phyloP scores from a whole-genome alignment of 2,113 vertebrate genomes.

The Blennius ocellaris region DNA sequence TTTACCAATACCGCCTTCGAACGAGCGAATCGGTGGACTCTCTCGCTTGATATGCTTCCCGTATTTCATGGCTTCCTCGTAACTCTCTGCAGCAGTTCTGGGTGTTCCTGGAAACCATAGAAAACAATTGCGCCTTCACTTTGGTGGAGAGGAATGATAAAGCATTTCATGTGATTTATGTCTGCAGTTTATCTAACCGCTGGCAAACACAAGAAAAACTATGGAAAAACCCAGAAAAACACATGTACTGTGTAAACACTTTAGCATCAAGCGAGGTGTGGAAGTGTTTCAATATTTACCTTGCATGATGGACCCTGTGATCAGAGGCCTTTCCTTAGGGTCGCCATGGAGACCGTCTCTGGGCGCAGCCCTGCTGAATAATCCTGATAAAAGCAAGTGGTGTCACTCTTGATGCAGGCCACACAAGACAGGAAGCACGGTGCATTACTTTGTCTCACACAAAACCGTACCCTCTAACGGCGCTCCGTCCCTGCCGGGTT shows the following conservation, averaged over 20 bases:
- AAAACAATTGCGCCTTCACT: slow-evolving; percentile 9
- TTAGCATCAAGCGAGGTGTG: too few species aligned
- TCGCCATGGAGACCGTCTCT: slow-evolving; percentile 92
- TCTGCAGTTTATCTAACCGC: too few species aligned
- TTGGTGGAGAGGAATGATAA: too few species aligned
- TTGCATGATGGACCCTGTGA: slow-evolving; percentile 98
- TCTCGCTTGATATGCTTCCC: slow-evolving; percentile 96
- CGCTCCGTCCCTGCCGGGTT: slow-evolving; percentile 88
- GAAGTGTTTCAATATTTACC: slow-evolving; percentile 77
- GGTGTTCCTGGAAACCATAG: slow-evolving; percentile 88
- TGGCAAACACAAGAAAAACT: too few species aligned
- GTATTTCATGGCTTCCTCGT: slow-evolving; percentile 95
- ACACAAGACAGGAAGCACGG: neutral
- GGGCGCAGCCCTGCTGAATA: slow-evolving; percentile 94
- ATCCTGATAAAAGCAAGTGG: slow-evolving; percentile 78
- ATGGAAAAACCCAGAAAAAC: too few species aligned
- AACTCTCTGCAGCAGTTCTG: slow-evolving; percentile 89
- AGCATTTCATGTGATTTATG: too few species aligned
- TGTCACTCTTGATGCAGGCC: too few species aligned
- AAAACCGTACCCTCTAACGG: slow-evolving; percentile 89
- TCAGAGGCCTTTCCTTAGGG: slow-evolving; percentile 90
- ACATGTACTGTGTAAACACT: too few species aligned
- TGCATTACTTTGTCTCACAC: neutral
- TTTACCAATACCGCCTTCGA: slow-evolving; percentile 95
- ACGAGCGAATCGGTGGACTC: slow-evolving; percentile 92